These are phyloP conservation scores for Aselliscus stoliczkanus DNA, from an alignment of 2,797 vertebrate genomes.

Conservation along the genomic window DNA sequence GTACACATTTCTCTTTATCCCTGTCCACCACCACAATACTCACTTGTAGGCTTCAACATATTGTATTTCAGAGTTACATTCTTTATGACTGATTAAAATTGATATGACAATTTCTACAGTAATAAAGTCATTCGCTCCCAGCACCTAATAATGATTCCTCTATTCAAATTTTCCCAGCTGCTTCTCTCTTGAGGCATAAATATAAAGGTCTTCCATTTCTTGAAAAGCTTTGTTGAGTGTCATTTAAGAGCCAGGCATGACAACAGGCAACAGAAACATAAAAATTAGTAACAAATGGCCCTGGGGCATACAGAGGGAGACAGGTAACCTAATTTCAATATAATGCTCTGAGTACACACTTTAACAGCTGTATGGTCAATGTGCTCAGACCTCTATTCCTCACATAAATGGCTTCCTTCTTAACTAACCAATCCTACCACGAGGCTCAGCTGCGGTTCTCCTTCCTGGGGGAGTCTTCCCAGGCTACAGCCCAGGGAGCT, in stretches of 20 bases:
- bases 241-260: neutral
- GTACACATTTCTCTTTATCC: neutral
- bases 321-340: neutral
- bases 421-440: neutral
- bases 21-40: neutral
- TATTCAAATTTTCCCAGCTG: neutral
- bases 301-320: neutral
- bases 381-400: neutral
- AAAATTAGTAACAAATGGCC: constrained; percentile 1
- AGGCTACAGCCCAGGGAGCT: neutral
- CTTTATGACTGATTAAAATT: neutral
- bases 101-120: neutral
- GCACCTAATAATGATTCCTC: neutral
- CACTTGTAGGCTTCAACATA: neutral
- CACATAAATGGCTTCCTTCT: neutral
- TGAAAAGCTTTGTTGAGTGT: neutral
- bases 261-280: neutral
- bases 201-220: neutral
- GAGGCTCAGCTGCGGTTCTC: neutral
- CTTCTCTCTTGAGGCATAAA: neutral
- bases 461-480: neutral
- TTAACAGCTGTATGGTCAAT: neutral
- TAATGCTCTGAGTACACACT: neutral
- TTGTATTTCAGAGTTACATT: neutral
- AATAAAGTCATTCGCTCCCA: neutral